Base-by-base conservation (phyloP, 1,140 invertebrate species). In the Drosophila eugracilis region DNA sequence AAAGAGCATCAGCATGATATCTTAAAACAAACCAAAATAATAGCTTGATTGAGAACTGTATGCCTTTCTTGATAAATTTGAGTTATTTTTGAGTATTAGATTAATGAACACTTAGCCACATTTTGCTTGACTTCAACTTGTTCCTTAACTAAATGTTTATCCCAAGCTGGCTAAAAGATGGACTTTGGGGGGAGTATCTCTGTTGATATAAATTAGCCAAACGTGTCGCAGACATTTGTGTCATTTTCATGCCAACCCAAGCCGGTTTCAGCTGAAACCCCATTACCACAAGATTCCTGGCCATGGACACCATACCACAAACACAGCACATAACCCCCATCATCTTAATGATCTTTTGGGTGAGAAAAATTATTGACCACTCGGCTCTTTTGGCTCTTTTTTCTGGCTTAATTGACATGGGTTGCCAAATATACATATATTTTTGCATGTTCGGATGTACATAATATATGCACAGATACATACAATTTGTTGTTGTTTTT, bases 161-260 rank as follows among this genome's bases (percentile, higher is more conserved):
- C 26, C 5, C 5, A 15, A 22, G 7, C 6, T 22, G 4, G n/a
- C 24, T 32, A 21, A 0, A 47, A 21, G 26, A 3, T 21, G 15
- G 0, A 36, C 22, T 19, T 37, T 15, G 22, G 22, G 10, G 14
- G 54, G 14, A 28, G 30, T 49, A 41, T 71, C 17, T 54, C 28
- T 36, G 26, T 26, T 53, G 28, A 36, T 69, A 77, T 79, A 81
- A 70, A 77, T 83, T 83, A 65, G 66, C 73, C 67, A 41, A 83
- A 63, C 59, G 39, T 77, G 78, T 83, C 78, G 83, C 63, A 65
- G 53, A 59, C 78, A 81, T 80, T 81, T 81, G 66, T 81, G 72
- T 62, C 59, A 76, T 76, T 80, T 55, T 59, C 49, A 41, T 50
- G 58, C 15, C 41, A 50, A 22, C 39, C 37, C 39, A 53, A 58